Base-by-base conservation (phyloP, 2,888 invertebrate genomes). In the Cheilosia vernalis region DNA sequence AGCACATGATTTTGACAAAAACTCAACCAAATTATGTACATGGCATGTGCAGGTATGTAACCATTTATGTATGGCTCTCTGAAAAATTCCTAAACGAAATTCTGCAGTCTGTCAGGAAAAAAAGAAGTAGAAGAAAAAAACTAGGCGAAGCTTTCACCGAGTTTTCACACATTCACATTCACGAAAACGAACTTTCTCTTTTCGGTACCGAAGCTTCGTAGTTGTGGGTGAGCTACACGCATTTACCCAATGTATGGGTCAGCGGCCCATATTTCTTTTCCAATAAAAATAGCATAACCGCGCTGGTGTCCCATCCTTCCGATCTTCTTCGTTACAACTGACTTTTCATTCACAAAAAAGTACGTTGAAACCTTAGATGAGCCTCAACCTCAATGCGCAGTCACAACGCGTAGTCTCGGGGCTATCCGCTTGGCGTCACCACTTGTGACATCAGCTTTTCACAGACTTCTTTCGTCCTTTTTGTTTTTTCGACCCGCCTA, bases 341-440 rank as follows among this genome's bases (percentile, higher is more conserved):
- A 58, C 56, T 77, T 85, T 85, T 85, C 85, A 85, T 85, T 85
- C 85, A 85, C 81, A 85, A 85, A 85, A 83, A 85, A 81, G 56
- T 81, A 81, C 81, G 81, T 56, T 67, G 61, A 56, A 81, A 77
- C 66, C 51, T 58, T 17, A 61, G 27, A 19, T 3, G 17, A 24
- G 30, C 2, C 6, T 2, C 4, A 63, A 13, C 4, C 6, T 2
- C 4, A 63, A 13, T 67, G 81, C 85, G 85, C 85, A 85, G 37
- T 15, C 10, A 33, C 1, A 0, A 7, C 6, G 15, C 1, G 30
- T 55, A 30, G 56, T 81, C 47, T 21, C 6, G 24, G 76, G 66
- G 72, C 55, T 30, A 15, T 13, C 56, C 85, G 27, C 1, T 6
- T 9, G 67, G 56, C 17, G 76, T 67, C 85, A 24, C 56, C 40